phyloP scores from a whole-genome alignment of 1,140 invertebrate species.

The honey bee (Apis mellifera) region DNA sequence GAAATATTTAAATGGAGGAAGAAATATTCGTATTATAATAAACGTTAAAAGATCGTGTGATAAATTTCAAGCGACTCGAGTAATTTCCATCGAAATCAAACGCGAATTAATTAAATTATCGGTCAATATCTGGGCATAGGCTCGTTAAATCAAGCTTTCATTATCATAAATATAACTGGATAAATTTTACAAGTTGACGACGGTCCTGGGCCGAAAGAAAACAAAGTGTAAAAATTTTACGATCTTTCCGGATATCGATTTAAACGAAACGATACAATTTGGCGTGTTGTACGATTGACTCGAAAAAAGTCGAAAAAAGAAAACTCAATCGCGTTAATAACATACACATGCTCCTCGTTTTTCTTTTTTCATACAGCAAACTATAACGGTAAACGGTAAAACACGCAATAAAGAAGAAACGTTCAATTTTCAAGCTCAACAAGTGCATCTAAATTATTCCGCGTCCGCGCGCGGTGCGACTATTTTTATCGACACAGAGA shows the following conservation, averaged over 20 bases:
- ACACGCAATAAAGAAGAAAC: neutral
- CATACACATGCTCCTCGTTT: too few species aligned
- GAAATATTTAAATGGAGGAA: too few species aligned
- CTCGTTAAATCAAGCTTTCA: neutral
- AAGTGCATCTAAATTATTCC: slow-evolving; percentile 8
- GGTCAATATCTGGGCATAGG: too few species aligned
- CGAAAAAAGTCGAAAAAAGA: too few species aligned
- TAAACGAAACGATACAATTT: neutral
- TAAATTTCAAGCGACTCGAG: too few species aligned
- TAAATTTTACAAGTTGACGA: neutral
- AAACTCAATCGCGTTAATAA: too few species aligned
- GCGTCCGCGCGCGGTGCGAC: neutral
- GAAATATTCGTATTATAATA: too few species aligned
- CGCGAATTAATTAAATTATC: neutral
- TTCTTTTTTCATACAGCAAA: too few species aligned
- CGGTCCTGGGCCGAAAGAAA: neutral
- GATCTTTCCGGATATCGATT: neutral
- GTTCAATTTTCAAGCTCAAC: neutral
- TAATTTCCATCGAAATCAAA: too few species aligned
- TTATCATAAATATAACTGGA: neutral
- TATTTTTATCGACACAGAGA: neutral
- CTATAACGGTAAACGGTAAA: too few species aligned
- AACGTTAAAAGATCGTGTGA: too few species aligned
- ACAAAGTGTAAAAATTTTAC: neutral
- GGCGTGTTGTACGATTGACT: too few species aligned